Evolutionary conservation across 1,140 invertebrate genomes (phyloP), one percentile per base, ranked within the genome.

Genomic region (Caenorhabditis brenneri): DNA sequence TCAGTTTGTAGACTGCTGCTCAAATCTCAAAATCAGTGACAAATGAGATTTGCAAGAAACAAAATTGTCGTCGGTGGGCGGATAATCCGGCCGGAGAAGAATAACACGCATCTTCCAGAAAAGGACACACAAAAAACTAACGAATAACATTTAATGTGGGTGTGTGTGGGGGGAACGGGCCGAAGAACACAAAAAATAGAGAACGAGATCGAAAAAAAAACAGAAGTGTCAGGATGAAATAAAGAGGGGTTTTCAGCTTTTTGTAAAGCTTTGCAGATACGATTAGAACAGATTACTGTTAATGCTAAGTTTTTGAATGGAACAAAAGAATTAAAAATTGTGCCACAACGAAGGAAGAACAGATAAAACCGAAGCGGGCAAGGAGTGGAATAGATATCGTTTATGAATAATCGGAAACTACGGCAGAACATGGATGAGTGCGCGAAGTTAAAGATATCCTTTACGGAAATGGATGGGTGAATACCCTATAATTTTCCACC

Each of bases 1-100:
- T 27, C 22, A 7, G 53, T 58, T 58, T 29, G 22, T 58, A 58
- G 24, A 58, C 53, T n/a, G n/a, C 19, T 51, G n/a, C n/a, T 51
- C n/a, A 51, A 51, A 5, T 51, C 10, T 58, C 53, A 58, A 58
- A 58, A 58, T 58, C 53, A 12, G 49, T 51, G 49, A n/a, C 24
- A 29, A 29, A 58, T 29, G 24, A 58, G 31, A 36, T 65, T 58
- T 58, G 55, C 55, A 65, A 33, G 60, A 65, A 65, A 65, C 60
- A 65, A 6, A 36, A n/a, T 58, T 58, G 22, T 22, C 49, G n/a
- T 51, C 49, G 7, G 53, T 31, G 53, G 53, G 53, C 53, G 33
- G 60, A 65, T 36, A 65, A 65, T 36, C 60, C 29, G 48, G 3
- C 31, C 3, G 16, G 16, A 65, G 16, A 65, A 36, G 15, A 65